These are phyloP conservation scores for Callinectes sapidus DNA, from an alignment of 2,888 invertebrate species.

Conservation along the genomic window DNA sequence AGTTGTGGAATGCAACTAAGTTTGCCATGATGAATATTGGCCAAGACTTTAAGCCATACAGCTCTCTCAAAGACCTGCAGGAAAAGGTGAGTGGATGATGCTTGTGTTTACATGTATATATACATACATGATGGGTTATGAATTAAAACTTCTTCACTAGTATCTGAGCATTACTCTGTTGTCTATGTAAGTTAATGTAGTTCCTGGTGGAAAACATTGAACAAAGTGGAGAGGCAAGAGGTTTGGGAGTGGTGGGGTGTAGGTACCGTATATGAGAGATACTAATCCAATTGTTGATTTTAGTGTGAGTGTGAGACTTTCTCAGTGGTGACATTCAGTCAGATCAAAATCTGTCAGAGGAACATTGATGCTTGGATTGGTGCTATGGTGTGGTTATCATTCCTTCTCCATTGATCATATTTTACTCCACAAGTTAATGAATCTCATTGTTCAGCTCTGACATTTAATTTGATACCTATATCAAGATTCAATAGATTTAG, in stretches of 20 bases:
- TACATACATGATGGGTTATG: neutral
- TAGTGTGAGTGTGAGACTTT: neutral
- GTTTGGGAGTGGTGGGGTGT: neutral
- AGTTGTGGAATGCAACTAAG: slow-evolving; percentile 98
- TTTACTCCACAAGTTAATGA: too few relatives aligned
- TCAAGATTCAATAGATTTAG: neutral
- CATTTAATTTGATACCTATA: neutral
- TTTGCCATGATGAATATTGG: slow-evolving; percentile 83
- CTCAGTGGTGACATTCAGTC: neutral
- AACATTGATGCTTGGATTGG: neutral
- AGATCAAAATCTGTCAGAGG: neutral
- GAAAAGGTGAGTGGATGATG: slow-evolving; percentile 55
- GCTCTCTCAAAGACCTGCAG: slow-evolving; percentile 43
- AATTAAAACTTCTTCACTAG: neutral
- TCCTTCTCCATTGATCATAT: neutral
- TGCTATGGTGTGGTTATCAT: neutral
- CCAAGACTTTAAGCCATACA: slow-evolving; percentile 74
- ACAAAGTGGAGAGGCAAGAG: neutral
- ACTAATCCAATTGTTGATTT: neutral
- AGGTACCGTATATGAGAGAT: neutral
- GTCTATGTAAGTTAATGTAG: neutral
- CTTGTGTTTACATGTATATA: neutral
- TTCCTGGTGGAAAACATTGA: neutral
- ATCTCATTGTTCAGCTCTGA: neutral
- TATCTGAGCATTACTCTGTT: neutral